phyloP scores from a whole-genome alignment of 2,113 vertebrate genomes.

The Neomonachus schauinslandi region DNA sequence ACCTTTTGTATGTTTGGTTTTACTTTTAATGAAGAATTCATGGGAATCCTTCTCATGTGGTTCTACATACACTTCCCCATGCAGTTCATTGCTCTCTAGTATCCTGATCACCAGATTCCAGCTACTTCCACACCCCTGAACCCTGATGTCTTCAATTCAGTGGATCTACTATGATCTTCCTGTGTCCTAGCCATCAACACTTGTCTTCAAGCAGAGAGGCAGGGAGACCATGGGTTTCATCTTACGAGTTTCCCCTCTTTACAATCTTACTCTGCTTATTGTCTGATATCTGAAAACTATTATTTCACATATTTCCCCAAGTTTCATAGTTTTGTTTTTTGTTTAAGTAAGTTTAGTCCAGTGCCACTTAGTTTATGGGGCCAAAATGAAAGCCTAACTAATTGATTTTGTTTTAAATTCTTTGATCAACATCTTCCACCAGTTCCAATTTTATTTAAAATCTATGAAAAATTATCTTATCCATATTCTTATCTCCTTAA shows the following conservation, averaged over 20 bases:
- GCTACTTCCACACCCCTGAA: too few relatives aligned
- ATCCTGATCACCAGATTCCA: not conserved
- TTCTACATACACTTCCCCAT: not conserved
- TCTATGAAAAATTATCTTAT: not conserved
- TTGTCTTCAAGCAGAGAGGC: not conserved
- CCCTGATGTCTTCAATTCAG: not conserved
- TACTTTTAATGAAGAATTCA: not conserved
- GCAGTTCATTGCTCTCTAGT: not conserved
- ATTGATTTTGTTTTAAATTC: not conserved
- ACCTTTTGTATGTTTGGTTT: not conserved
- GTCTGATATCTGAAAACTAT: not conserved
- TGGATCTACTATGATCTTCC: not conserved
- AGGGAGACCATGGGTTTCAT: not conserved
- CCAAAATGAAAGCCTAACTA: not conserved
- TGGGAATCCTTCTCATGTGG: not conserved
- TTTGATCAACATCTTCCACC: not conserved
- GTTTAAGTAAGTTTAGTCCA: not conserved
- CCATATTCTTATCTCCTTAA: not conserved
- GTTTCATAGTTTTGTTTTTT: not conserved
- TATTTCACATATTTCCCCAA: not conserved
- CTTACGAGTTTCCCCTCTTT: not conserved
- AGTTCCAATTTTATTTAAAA: not conserved
- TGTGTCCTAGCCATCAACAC: not conserved
- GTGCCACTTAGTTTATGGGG: not conserved
- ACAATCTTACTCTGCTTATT: not conserved